phyloP scores from a whole-genome alignment of 2,797 vertebrate species.

The Varecia variegata region DNA sequence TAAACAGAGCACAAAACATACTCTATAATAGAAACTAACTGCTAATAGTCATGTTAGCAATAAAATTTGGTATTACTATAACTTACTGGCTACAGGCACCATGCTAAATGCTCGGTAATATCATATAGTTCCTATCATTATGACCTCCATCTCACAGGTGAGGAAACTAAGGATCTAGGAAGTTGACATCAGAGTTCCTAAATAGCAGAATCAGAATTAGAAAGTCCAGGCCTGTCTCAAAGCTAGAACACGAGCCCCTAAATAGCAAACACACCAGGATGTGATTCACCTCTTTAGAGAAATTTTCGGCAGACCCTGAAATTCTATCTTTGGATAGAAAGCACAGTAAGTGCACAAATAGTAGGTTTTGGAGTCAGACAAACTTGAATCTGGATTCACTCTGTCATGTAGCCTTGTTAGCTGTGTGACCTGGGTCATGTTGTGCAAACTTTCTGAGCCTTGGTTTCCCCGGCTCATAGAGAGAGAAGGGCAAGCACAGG shows the following conservation, averaged over 20 bases:
- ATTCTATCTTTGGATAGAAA: background rate
- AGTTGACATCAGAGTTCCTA: background rate
- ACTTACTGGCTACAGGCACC: background rate
- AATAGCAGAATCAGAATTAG: background rate
- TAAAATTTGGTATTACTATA: background rate
- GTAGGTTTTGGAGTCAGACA: background rate
- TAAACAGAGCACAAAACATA: slow-evolving; percentile 1
- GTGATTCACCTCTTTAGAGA: background rate
- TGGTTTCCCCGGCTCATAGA: background rate
- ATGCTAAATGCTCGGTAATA: background rate
- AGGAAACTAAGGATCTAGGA: background rate
- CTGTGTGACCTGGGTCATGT: background rate
- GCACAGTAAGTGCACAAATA: background rate
- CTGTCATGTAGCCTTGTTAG: background rate
- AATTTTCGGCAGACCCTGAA: background rate
- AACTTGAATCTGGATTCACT: background rate
- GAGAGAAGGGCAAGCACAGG: background rate
- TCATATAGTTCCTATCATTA: background rate
- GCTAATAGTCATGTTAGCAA: background rate
- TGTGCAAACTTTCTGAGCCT: background rate
- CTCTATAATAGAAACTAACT: slow-evolving; percentile 5
- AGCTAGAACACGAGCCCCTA: background rate
- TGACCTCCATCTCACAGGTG: background rate
- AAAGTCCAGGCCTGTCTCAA: background rate
- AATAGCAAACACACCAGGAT: background rate